Evolutionary conservation across 2,888 invertebrate genomes (phyloP), one percentile per base, ranked within the genome.

Genomic region (Stegana nigrithorax): DNA sequence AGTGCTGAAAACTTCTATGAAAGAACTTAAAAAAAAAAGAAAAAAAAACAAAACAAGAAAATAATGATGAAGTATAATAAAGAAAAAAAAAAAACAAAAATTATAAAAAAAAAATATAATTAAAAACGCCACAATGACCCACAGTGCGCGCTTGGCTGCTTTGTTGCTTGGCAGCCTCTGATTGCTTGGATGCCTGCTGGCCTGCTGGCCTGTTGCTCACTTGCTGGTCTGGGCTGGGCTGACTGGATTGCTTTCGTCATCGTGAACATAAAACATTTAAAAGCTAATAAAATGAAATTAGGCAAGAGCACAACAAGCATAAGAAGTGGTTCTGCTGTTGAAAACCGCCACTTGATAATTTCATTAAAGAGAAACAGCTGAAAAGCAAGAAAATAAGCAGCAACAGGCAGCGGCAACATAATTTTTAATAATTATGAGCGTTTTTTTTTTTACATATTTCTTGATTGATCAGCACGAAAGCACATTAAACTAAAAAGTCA

Each of bases 301-400:
- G 21, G 36, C 32, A 32, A 36, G 14, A 14, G 7, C 2, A 25
- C 1, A 23, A 50, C 2, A 17, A 39, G 12, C 2, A 39, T n/a
- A 17, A 39, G n/a, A 17, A 39, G 17, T 14, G 39, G 14, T 14
- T 39, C 17, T 23, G 47, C 1, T 21, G 23, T 45, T 17, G 23
- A 17, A 17, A 17, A 10, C 17, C 23, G 23, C n/a, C 27, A 76
- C 73, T 76, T 78, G 68, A 71, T 71, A 62, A 68, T 67, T 72
- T 71, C 71, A 76, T 78, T 69, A 66, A 66, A 73, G 14, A 12
- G 25, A 65, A 69, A 67, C 44, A 67, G 67, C 70, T 68, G 66
- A 64, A n/a, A n/a, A n/a, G n/a, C n/a, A n/a, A n/a, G n/a, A n/a
- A n/a, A n/a, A n/a, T n/a, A n/a, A n/a, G 63, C 67, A 69, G 67